These are phyloP conservation scores for Drosophila histrio DNA, from an alignment of 2,888 invertebrate genomes.

Conservation along the genomic window DNA sequence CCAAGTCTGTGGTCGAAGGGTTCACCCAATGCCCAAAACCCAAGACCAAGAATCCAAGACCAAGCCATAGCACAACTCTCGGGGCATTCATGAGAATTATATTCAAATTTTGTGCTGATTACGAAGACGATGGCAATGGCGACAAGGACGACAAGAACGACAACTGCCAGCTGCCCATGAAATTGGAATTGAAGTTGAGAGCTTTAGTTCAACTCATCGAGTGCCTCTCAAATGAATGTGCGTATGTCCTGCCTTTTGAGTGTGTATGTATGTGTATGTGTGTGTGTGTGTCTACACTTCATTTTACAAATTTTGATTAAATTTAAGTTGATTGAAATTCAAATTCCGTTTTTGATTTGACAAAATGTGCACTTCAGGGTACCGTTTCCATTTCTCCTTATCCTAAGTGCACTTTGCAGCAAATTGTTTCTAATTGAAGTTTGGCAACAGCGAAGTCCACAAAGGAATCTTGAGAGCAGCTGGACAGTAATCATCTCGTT, in stretches of 20 bases:
- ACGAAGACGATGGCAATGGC: conserved; percentile 27
- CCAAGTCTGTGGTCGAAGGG: conserved; percentile 30
- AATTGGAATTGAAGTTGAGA: conserved; percentile 49
- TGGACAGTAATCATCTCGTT: conserved; percentile 25
- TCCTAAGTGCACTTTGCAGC: conserved; percentile 60
- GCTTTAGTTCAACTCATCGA: conserved; percentile 45
- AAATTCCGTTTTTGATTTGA: conserved; percentile 72
- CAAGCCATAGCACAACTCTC: conserved; percentile 40
- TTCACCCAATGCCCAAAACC: conserved; percentile 17
- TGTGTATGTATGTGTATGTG: neutral
- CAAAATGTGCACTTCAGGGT: conserved; percentile 57
- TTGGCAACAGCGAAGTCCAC: conserved; percentile 29
- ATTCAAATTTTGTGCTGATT: conserved; percentile 73
- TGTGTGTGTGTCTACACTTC: conserved; percentile 40
- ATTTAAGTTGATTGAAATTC: conserved; percentile 76
- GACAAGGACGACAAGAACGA: conserved; percentile 10
- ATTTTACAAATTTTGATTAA: conserved; percentile 74
- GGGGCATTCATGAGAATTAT: conserved; percentile 73
- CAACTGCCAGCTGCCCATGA: conserved; percentile 53
- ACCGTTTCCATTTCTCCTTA: neutral
- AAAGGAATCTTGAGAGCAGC: conserved; percentile 19
- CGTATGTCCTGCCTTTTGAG: neutral
- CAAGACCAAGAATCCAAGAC: conserved; percentile 7
- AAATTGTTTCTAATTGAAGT: conserved; percentile 64
- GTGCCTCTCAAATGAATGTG: conserved; percentile 36